These are phyloP conservation scores for Petroica traversi DNA, from an alignment of 2,113 vertebrate genomes.

Conservation along the genomic window DNA sequence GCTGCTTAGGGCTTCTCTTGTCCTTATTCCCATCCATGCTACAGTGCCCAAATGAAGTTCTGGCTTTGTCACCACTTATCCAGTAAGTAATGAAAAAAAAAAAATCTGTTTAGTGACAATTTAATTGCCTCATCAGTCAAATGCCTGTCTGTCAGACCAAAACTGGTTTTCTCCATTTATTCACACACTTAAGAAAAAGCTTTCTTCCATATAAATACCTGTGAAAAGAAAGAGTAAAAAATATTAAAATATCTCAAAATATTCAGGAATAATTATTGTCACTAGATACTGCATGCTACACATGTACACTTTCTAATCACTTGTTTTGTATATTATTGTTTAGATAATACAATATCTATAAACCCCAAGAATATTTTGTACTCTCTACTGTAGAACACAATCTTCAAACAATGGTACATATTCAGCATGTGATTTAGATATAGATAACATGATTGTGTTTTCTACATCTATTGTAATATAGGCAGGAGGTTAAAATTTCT, in stretches of 20 bases:
- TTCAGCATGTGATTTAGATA: background rate
- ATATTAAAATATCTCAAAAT: background rate
- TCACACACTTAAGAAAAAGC: background rate
- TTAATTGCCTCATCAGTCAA: background rate
- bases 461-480: background rate
- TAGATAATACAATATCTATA: background rate
- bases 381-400: background rate
- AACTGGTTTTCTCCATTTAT: background rate
- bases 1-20: background rate
- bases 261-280: background rate
- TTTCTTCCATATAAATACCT: background rate
- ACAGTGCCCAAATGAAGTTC: background rate
- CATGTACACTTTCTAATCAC: background rate
- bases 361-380: constrained; percentile 9
- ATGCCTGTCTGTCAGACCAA: background rate
- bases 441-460: background rate
- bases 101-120: background rate
- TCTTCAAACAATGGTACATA: background rate
- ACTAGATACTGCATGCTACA: background rate
- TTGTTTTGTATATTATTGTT: background rate
- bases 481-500: background rate
- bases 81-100: background rate
- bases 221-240: background rate
- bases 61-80: background rate
- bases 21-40: background rate